phyloP scores from a whole-genome alignment of 2,797 vertebrate genomes.

The Sebastes vulpes region DNA sequence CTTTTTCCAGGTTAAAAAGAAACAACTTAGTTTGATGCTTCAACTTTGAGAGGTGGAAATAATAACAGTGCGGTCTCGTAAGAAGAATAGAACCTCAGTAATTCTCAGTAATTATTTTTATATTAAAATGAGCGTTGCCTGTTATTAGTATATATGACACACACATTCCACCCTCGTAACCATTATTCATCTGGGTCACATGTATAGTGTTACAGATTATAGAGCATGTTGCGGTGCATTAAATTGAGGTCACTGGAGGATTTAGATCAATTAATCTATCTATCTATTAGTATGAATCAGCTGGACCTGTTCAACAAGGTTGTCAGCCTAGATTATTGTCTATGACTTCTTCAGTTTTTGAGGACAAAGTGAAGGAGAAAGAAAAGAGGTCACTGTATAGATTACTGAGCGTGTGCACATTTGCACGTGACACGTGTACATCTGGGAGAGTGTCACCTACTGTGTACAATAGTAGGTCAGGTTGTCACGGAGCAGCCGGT shows the following conservation, averaged over 20 bases:
- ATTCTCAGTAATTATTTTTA: background rate
- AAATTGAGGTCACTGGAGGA: background rate
- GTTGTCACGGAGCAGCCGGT: slow-evolving; percentile 15
- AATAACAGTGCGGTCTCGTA: background rate
- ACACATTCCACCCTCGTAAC: background rate
- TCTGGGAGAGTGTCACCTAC: slow-evolving; percentile 5
- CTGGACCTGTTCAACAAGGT: background rate
- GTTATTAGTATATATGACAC: background rate
- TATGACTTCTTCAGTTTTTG: background rate
- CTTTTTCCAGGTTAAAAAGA: background rate
- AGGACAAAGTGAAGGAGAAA: slow-evolving; percentile 1
- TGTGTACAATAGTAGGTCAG: slow-evolving; percentile 45
- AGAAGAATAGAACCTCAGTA: background rate
- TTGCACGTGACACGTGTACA: background rate
- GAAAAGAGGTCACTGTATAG: slow-evolving; percentile 10
- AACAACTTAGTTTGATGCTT: background rate
- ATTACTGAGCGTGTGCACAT: background rate
- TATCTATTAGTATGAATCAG: background rate
- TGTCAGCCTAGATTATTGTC: background rate
- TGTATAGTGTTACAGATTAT: background rate
- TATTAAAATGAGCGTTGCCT: background rate
- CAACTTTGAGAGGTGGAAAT: background rate
- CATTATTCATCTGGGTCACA: background rate
- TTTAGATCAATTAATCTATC: background rate
- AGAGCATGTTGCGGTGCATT: background rate